Evolutionary conservation across 2,888 invertebrate genomes (phyloP), one percentile per base, ranked within the genome.

Genomic region (Torymus aiolomorphi): DNA sequence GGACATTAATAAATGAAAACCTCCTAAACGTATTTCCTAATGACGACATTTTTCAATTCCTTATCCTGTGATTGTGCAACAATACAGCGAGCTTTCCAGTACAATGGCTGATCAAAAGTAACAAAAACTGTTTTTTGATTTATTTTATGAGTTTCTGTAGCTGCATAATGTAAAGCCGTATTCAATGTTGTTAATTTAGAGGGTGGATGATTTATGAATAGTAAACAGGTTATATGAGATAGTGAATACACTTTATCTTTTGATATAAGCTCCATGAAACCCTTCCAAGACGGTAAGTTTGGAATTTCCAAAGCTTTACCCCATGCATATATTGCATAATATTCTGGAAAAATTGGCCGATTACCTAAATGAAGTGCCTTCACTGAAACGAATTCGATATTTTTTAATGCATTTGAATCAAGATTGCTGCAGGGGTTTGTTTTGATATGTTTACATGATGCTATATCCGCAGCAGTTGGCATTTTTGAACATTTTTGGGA

Each of bases 11-110:
- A 80, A 63, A 56, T 82, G 80, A 42, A 82, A 84, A 3, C 80
- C 82, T 71, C 82, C 83, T 67, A 82, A 76, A 12, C 82, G 80
- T n/a, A n/a, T n/a, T n/a, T n/a, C n/a, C n/a, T n/a, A 16, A 82
- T 76, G 8, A 71, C 59, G 18, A 84, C 80, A 24, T 81, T 62
- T 78, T 65, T 65, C 49, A 81, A 76, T 56, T 69, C 54, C 3
- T 57, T 56, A 18, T 70, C 31, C 71, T 75, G 20, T 20, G 49
- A n/a, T n/a, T n/a, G n/a, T n/a, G n/a, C n/a, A n/a, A n/a, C n/a
- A n/a, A n/a, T n/a, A n/a, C n/a, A n/a, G n/a, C n/a, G n/a, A n/a
- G n/a, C n/a, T n/a, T n/a, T n/a, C n/a, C n/a, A n/a, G n/a, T n/a
- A n/a, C n/a, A n/a, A n/a, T n/a, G n/a, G n/a, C n/a, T n/a, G n/a